Evolutionary conservation across 2,113 vertebrate genomes (phyloP).

Genomic region (Otolemur garnettii): DNA sequence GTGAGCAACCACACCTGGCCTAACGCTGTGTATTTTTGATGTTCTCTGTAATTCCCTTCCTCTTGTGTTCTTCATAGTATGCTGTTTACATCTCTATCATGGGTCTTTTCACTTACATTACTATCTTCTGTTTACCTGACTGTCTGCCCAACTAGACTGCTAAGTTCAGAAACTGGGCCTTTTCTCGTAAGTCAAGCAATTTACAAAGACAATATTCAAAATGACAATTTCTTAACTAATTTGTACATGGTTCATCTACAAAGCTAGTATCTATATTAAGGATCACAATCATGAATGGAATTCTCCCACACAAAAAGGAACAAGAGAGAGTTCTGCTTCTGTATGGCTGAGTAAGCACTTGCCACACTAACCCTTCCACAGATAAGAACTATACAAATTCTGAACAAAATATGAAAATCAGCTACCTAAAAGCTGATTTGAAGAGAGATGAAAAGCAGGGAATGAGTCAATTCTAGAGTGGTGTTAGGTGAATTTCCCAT

Average conservation of each 20-base stretch:
- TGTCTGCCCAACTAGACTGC: constrained; percentile 20
- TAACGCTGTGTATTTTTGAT: not conserved
- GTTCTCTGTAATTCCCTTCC: constrained; percentile 3
- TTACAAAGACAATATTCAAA: constrained; percentile 53
- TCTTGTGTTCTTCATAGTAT: not conserved
- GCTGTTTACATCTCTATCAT: not conserved
- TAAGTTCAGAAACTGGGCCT: constrained; percentile 1
- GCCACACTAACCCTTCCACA: constrained; percentile 7
- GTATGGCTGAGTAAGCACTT: not conserved
- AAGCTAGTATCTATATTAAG: not conserved
- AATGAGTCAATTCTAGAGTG: not conserved
- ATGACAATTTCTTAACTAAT: constrained; percentile 53
- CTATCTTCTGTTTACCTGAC: not conserved
- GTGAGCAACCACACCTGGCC: too few species aligned
- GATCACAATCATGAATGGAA: constrained; percentile 6
- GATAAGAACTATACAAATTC: not conserved
- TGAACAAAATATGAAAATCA: constrained; percentile 21
- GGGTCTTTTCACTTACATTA: constrained; percentile 38
- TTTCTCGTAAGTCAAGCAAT: constrained; percentile 32
- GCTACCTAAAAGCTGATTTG: not conserved
- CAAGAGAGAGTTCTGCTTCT: constrained; percentile 5
- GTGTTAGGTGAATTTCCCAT: constrained; percentile 1
- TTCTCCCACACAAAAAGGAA: constrained; percentile 7
- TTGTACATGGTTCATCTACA: not conserved
- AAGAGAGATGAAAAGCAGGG: not conserved